phyloP scores from a whole-genome alignment of 2,113 vertebrate genomes.

The Oreochromis aureus region DNA sequence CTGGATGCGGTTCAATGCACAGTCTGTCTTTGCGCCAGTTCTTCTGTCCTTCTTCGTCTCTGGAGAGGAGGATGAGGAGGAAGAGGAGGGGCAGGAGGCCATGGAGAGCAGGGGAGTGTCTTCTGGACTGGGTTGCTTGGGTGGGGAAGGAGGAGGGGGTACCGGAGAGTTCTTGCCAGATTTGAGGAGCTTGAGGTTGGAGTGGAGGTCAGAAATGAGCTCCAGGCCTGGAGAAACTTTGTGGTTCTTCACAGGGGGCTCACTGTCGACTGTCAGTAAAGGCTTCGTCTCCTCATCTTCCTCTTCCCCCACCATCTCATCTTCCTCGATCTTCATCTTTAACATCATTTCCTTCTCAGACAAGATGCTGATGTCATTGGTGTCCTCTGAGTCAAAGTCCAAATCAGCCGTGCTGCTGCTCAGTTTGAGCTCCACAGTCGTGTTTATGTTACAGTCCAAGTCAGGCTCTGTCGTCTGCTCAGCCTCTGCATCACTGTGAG shows the following conservation, averaged over 20 bases:
- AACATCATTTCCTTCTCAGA: slow-evolving; percentile 58
- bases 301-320: slow-evolving; percentile 26
- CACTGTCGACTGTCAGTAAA: slow-evolving; percentile 28
- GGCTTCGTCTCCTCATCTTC: slow-evolving; percentile 49
- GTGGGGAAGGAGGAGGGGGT: slow-evolving; percentile 60
- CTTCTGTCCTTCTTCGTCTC: slow-evolving; percentile 95
- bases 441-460: slow-evolving; percentile 24
- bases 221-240: slow-evolving; percentile 24
- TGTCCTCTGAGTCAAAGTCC: slow-evolving; percentile 43
- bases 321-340: slow-evolving; percentile 54
- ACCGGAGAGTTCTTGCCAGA: slow-evolving; percentile 42
- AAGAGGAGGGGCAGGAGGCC: slow-evolving; percentile 67
- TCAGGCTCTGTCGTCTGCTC: slow-evolving; percentile 28
- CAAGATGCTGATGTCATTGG: slow-evolving; percentile 64
- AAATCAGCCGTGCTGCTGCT: slow-evolving; percentile 29
- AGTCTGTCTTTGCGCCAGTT: slow-evolving; percentile 93
- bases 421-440: slow-evolving; percentile 6
- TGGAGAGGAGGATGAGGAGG: slow-evolving; percentile 85
- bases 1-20: slow-evolving; percentile 92
- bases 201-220: slow-evolving; percentile 49
- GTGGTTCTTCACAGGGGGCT: not conserved
- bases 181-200: slow-evolving; percentile 43
- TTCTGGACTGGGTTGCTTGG: slow-evolving; percentile 80
- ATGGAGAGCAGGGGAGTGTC: slow-evolving; percentile 79
- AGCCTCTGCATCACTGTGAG: not conserved